phyloP scores from a whole-genome alignment of 2,797 vertebrate species.

The Anguilla obscura region DNA sequence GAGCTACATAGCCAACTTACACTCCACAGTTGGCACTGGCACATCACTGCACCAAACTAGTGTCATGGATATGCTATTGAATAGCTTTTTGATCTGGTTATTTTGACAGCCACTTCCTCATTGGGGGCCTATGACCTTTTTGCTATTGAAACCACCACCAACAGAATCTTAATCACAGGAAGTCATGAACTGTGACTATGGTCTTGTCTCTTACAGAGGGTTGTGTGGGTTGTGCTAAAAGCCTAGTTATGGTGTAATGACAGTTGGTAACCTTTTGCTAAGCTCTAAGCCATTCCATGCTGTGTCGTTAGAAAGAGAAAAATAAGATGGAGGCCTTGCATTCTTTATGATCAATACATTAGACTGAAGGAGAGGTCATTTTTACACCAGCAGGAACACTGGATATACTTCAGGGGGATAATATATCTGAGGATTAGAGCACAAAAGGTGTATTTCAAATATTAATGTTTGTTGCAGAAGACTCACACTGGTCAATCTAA shows the following conservation, averaged over 20 bases:
- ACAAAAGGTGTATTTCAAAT: background rate
- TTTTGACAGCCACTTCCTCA: background rate
- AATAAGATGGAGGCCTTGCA: background rate
- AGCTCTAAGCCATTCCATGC: background rate
- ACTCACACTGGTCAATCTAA: too few relatives aligned
- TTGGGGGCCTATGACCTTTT: background rate
- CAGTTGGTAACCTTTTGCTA: background rate
- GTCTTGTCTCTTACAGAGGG: background rate
- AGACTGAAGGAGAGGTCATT: background rate
- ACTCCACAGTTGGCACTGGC: background rate
- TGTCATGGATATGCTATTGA: background rate
- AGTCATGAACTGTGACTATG: background rate
- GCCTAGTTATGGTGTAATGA: background rate
- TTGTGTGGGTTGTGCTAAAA: background rate
- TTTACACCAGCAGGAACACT: background rate
- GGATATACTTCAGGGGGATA: background rate
- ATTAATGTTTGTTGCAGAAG: too few relatives aligned
- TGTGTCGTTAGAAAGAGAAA: background rate
- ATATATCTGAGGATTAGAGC: background rate
- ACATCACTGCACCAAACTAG: background rate
- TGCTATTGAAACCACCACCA: background rate
- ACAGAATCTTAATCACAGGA: slow-evolving; percentile 14
- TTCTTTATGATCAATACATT: background rate
- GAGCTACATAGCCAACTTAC: background rate
- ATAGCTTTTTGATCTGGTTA: background rate